Base-by-base conservation (phyloP, 2,888 invertebrate species). In the Parnassius apollo region DNA sequence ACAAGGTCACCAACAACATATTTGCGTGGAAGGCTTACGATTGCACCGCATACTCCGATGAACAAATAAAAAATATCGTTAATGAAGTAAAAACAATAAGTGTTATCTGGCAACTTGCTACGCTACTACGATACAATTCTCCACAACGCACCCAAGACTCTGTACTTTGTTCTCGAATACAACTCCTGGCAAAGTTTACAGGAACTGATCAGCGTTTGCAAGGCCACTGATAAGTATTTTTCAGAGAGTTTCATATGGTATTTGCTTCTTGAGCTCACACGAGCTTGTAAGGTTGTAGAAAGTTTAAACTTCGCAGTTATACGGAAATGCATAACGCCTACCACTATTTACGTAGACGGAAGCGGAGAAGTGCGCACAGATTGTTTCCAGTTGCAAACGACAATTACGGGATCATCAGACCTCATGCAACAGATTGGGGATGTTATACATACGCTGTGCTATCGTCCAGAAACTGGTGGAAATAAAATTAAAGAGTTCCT, bases 101-200 rank as follows among this genome's bases (percentile, higher is more conserved):
- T 82, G 75, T 73, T 77, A 69, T 81, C 83, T 69, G 82, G 81
- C 66, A 81, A 74, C 72, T 77, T 90, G 65, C 76, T 92, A 70
- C 85, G 83, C 42, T 88, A 90, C 78, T 83, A 87, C 78, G 88
- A 91, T 71, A 88, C 88, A 61, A 89, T 92, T 71, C 76, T 91
- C 66, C 91, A 91, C 74, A 75, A 75, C 12, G 88, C 90, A 56
- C 88, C 91, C 62, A 86, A 83, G 76, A 91, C 91, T 62, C 75
- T 92, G 72, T 92, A 91, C 78, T 82, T 91, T 72, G 90, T 92
- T 71, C 81, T 88, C 72, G 92, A 92, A 70, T 83, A 87, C 74
- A 83, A 76, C 71, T 76, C 83, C 66, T 86, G 90, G 87, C 84
- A 78, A 49, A 90, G 83, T 66, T 69, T 89, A 42, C 82, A 81